Conservation (phyloP, 2,797 vertebrate genomes). For the Silurus lanzhouensis region DNA sequence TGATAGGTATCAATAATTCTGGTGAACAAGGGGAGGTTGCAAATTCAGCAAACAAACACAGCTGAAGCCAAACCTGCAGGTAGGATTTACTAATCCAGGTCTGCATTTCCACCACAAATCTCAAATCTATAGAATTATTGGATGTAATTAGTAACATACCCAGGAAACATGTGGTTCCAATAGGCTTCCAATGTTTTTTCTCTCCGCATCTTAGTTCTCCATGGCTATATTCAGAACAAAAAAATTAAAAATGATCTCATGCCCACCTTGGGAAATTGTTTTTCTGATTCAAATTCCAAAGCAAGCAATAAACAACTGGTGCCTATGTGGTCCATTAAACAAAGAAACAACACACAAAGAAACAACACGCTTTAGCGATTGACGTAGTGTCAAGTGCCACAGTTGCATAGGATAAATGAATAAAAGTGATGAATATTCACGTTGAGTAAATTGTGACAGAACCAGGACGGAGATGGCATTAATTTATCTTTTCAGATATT, state of each 20-base stretch:
- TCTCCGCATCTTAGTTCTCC: not conserved
- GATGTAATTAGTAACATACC: slow-evolving; percentile 51
- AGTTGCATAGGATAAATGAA: not conserved
- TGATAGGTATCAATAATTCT: not conserved
- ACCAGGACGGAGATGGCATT: slow-evolving; percentile 15
- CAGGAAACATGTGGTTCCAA: slow-evolving; percentile 52
- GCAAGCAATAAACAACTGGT: not conserved
- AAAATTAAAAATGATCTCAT: slow-evolving; percentile 25
- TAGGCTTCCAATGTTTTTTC: slow-evolving; percentile 13
- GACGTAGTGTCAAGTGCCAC: not conserved
- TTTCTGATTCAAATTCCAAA: not conserved
- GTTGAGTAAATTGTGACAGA: slow-evolving; percentile 10
- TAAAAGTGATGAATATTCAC: slow-evolving; percentile 22
- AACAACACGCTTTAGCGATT: not conserved
- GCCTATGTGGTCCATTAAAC: not conserved
- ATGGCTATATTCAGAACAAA: not conserved
- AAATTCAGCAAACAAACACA: slow-evolving; percentile 14
- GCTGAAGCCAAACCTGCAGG: slow-evolving; percentile 34
- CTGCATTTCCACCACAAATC: slow-evolving; percentile 32
- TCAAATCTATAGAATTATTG: slow-evolving; percentile 45
- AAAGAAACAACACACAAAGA: not conserved
- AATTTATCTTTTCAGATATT: slow-evolving; percentile 29
- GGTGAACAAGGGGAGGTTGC: not conserved
- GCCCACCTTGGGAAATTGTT: slow-evolving; percentile 16
- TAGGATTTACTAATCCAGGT: slow-evolving; percentile 39